Base-by-base conservation (phyloP, 1,140 invertebrate genomes). In the Mizuhopecten yessoensis region DNA sequence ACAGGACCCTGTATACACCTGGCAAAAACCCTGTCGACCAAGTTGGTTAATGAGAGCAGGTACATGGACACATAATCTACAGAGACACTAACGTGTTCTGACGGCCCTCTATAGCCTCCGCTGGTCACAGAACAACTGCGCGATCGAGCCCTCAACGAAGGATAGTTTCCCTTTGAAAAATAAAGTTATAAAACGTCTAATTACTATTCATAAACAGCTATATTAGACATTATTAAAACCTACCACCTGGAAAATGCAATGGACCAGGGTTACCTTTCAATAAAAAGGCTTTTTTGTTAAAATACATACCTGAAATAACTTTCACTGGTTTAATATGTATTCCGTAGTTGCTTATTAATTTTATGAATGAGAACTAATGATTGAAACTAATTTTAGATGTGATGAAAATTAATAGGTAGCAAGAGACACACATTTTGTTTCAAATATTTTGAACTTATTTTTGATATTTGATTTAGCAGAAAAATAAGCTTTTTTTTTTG, bases 81-180 rank as follows among this genome's bases (percentile, higher is more conserved):
- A 23, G n/a, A 0, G 57, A 75, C 57, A 75, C 57, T 75, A 75
- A 75, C 57, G n/a, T 75, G 57, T 75, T 75, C 57, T 29, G 57
- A 17, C 57, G n/a, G 57, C 23, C 57, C n/a, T n/a, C n/a, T n/a
- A n/a, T n/a, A n/a, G n/a, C n/a, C n/a, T n/a, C 23, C 1, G 23
- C 57, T 11, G 57, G 23, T 29, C 5, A 75, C 57, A 75, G 23
- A 75, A 75, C 42, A 45, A 75, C 57, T 75, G 57, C 29, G 29
- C 29, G 57, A 75, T 17, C 57, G 57, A 75, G 57, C n/a, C n/a
- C 57, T 75, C 57, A 75, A 75, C 11, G 57, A 75, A 75, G 57
- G 57, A 75, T 75, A 75, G 1, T 0, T 75, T n/a, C 57, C 57
- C 57, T 75, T 75, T 75, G 57, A 75, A 75, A 49, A 75, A 75